Base-by-base conservation (phyloP, 37 sponge, comb jelly and placozoan species). In the Halisarca cf. caerulea region DNA sequence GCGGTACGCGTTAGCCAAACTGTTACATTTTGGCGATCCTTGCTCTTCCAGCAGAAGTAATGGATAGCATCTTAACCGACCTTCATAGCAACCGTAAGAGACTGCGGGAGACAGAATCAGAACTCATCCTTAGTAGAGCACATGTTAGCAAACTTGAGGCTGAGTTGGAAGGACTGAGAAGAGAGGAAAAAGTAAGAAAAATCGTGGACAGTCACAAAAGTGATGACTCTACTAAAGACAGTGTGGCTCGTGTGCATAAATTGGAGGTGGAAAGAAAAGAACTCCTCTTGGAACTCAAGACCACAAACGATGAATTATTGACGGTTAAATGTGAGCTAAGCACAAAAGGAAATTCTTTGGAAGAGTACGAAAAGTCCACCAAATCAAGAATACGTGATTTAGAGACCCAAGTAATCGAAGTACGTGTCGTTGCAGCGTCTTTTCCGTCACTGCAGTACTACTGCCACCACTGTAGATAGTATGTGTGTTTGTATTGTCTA, bases 231-330 rank as follows among this genome's bases (percentile, higher is more conserved):
- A 25, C 21, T 1, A 21, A 8, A 14, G n/a, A 44, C 41, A 6
- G 70, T 61, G 80, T 39, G 62, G 38, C 71, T 59, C 43, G 89
- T 27, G 3, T 89, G 24, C 6, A 80, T 17, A 68, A 80, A 60
- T 47, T 85, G 51, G 89, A 84, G 21, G 39, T 11, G 14, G 85
- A 80, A 27, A 80, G 71, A 62, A 80, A 80, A 24, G 43, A 80
- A 9, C 55, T 84, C 36, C 23, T 43, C 21, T 18, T 40, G 1
- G 43, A 83, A 33, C 28, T 34, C 37, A 80, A 64, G 28, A 42
- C 84, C 51, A 59, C 70, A 24, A 66, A 69, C 41, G 81, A 80
- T 3, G 80, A 83, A 38, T 36, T 47, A 5, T 72, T 5, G 15
- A 34, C 62, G n/a, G 30, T 69, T 2, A 74, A 74, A 25, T 23